Evolutionary conservation across 2,888 invertebrate genomes (phyloP).

Genomic region (Orgyia antiqua): DNA sequence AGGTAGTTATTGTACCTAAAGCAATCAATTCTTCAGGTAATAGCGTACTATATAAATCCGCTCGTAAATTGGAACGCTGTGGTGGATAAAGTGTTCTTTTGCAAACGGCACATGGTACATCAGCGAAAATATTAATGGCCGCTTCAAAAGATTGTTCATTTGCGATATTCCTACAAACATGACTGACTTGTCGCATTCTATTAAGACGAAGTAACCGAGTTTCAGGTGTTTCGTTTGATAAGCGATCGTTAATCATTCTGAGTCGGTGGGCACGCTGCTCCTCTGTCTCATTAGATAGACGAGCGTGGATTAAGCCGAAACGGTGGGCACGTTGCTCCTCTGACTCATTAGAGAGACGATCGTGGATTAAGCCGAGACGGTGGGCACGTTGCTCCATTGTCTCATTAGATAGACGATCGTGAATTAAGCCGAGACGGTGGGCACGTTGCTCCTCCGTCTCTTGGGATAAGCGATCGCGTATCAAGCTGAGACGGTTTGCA

Average conservation of each 20-base stretch:
- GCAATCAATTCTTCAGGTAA: background rate
- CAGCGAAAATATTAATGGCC: conserved; percentile 7
- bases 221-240: too few species aligned
- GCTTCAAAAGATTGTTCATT: conserved; percentile 7
- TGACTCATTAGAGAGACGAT: conserved; percentile 6
- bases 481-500: conserved; percentile 1
- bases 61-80: conserved; percentile 8
- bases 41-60: background rate
- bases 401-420: conserved; percentile 5
- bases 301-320: too few species aligned
- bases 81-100: conserved; percentile 11
- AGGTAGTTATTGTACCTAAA: conserved; percentile 9
- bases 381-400: conserved; percentile 1
- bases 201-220: too few species aligned
- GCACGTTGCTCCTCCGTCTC: conserved; percentile 3
- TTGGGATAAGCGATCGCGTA: conserved; percentile 2
- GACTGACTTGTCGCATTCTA: too few species aligned
- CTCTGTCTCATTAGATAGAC: too few species aligned
- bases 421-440: too few species aligned
- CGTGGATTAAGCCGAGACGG: conserved; percentile 5
- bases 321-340: too few species aligned
- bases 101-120: conserved; percentile 8
- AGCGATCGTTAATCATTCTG: too few species aligned
- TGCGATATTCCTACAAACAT: too few species aligned
- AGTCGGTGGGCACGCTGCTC: too few species aligned